Conservation (phyloP, 2,113 vertebrate genomes). For the Paraplagusia blochii region DNA sequence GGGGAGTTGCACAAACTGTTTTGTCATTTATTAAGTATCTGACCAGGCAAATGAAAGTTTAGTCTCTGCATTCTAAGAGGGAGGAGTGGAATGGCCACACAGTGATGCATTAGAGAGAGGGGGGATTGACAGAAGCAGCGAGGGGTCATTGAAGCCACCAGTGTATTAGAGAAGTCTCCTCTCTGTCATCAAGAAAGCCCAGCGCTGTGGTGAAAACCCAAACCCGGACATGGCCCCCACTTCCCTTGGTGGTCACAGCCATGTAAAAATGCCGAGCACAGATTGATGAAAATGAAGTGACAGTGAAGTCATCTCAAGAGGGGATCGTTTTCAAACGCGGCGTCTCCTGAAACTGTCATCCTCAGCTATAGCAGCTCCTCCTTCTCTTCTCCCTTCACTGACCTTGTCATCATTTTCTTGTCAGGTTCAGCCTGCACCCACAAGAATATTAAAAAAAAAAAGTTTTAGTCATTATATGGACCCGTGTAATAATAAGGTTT, state of each 20-base stretch:
- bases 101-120: slow-evolving; percentile 16
- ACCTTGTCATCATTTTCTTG: slow-evolving; percentile 68
- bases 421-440: slow-evolving; percentile 12
- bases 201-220: slow-evolving; percentile 22
- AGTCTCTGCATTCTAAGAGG: slow-evolving; percentile 36
- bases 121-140: slow-evolving; percentile 48
- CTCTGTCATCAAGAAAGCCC: slow-evolving; percentile 76
- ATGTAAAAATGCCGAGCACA: slow-evolving; percentile 52
- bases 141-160: slow-evolving; percentile 68
- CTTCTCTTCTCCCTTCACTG: slow-evolving; percentile 57
- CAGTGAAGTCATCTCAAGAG: slow-evolving; percentile 80
- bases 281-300: slow-evolving; percentile 78
- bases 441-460: too few species aligned
- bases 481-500: slow-evolving; percentile 10
- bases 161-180: slow-evolving; percentile 75
- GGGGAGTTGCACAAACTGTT: slow-evolving; percentile 63
- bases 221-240: slow-evolving; percentile 36
- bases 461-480: background rate
- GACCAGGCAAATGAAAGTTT: slow-evolving; percentile 71
- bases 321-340: slow-evolving; percentile 66
- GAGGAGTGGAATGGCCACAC: slow-evolving; percentile 11
- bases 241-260: slow-evolving; percentile 72
- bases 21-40: slow-evolving; percentile 77
- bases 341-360: slow-evolving; percentile 56
- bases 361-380: slow-evolving; percentile 54